Base-by-base conservation (phyloP, 2,888 invertebrate genomes). In the Timema podura region DNA sequence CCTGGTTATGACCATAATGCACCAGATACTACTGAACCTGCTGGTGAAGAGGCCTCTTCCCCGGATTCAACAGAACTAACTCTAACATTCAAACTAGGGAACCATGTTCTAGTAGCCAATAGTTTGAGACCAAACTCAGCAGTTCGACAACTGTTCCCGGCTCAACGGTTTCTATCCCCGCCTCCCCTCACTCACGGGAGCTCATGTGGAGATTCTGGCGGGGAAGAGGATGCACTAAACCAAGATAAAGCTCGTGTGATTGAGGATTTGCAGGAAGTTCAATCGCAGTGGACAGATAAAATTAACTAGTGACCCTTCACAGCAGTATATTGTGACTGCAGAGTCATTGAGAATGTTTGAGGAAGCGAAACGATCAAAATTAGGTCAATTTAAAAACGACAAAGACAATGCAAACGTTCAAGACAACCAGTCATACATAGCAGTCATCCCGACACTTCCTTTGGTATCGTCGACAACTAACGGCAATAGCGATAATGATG, bases 121-220 rank as follows among this genome's bases (percentile, higher is more conserved):
- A 86, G 85, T 75, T 77, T 85, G 59, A 85, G 86, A 74, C 87
- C 92, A 7, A 93, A 92, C 80, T 93, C 93, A 0, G 94, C 94
- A 5, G 91, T 93, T 8, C 86, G 93, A 70, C 93, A 94, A 78
- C 82, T 94, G 68, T 94, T 94, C 79, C 93, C 92, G 44, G 88
- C 87, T 76, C 85, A 85, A 9, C 81, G 87, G 68, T 82, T 82
- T 74, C 81, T 82, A 57, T 85, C 87, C 48, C 86, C 88, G 3
- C 91, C 91, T 10, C 89, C 89, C 54, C 85, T 61, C 30, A 30
- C 16, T 47, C 67, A 46, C 66, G 46, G 13, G 68, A 30, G 30
- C 30, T 30, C 30, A 2, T 30, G 3, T 30, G 30, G 3, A 30
- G 68, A 44, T 66, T 59, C 10, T 59, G 46, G 74, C 61, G 75